A percentile compares a stretch with the other conserved stretches of the same genome.
These are phyloP conservation scores for Amniataba percoides DNA, from an alignment of 2,797 vertebrate species.

Conservation along the genomic window DNA sequence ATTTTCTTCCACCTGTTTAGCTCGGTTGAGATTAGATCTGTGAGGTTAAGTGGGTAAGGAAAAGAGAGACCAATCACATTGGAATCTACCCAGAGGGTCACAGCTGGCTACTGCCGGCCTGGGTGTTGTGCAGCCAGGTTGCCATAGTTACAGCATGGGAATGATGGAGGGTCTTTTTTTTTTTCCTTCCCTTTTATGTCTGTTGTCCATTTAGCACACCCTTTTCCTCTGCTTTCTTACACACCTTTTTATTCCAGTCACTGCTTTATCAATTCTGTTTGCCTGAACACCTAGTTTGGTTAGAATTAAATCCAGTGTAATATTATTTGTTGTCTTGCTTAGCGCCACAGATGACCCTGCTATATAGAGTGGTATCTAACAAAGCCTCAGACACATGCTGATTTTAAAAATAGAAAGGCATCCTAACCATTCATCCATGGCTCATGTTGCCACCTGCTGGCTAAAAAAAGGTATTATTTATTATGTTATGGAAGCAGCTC, in stretches of 20 bases:
- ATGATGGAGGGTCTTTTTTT: conserved; percentile 57
- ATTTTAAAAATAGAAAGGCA: conserved; percentile 83
- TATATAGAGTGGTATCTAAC: conserved; percentile 70
- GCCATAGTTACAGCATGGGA: conserved; percentile 76
- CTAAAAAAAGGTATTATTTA: not conserved
- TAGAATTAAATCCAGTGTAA: conserved; percentile 28
- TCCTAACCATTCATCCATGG: conserved; percentile 46
- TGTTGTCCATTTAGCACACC: conserved; percentile 46
- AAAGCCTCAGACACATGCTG: conserved; percentile 75
- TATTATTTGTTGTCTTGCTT: conserved; percentile 33
- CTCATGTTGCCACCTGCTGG: conserved; percentile 82
- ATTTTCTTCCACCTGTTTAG: conserved; percentile 47
- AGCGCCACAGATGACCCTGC: conserved; percentile 58
- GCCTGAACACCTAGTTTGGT: not conserved
- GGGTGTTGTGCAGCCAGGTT: conserved; percentile 69
- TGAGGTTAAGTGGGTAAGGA: conserved; percentile 56
- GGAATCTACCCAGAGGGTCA: conserved; percentile 73
- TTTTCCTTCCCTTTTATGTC: conserved; percentile 24
- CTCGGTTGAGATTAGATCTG: conserved; percentile 42
- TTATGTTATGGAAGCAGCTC: not conserved
- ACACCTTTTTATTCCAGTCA: not conserved
- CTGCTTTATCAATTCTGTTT: conserved; percentile 9
- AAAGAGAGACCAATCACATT: conserved; percentile 55
- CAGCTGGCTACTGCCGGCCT: conserved; percentile 73
- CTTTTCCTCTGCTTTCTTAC: conserved; percentile 12